Evolutionary conservation across 2,888 invertebrate species (phyloP), one percentile per base, ranked within the genome.

Genomic region (Aphelenchoides bicaudatus): DNA sequence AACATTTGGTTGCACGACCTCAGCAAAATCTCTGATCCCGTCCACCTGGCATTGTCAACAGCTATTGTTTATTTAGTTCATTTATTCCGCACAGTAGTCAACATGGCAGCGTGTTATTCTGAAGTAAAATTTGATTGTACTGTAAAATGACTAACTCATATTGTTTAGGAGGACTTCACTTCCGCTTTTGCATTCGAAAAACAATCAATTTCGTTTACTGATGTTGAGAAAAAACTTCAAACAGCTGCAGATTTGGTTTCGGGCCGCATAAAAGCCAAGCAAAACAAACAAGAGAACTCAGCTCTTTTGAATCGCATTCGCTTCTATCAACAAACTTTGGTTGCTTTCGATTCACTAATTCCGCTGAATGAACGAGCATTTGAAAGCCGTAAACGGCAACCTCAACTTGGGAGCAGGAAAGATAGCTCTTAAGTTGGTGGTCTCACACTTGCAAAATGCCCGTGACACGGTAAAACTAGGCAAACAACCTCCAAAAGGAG

Each of bases 1-100:
- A 65, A 65, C 31, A 23, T 65, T 5, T 66, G 66, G 8, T 30
- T 65, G 16, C 56, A 53, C 4, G 23, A 64, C 23, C 53, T 56
- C 2, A 52, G 50, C 1, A 13, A 39, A 29, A 50, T 65, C 13
- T 49, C 60, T 28, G 28, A 58, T 16, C 47, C 31, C 3, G 34
- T 46, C 13, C 37, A 64, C 21, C 21, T 28, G 23, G 47, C 53
- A n/a, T 29, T 65, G 10, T 39, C 63, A 10, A 46, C 31, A 10
- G 46, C 49, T 1, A 34, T 52, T 13, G 16, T 43, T 2, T 23
- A 34, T 5, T 48, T 65, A 27, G 16, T 55, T 10, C 27, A 50
- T n/a, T 19, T 38, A n/a, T 49, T 67, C 8, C 46, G 50, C 2
- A 34, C 28, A 28, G 28, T 23, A 8, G 30, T 59, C 31, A 28